A percentile compares a stretch with the other conserved stretches of the same genome.
phyloP scores from a whole-genome alignment of 2,113 vertebrate genomes.

The Sigmodon hispidus region DNA sequence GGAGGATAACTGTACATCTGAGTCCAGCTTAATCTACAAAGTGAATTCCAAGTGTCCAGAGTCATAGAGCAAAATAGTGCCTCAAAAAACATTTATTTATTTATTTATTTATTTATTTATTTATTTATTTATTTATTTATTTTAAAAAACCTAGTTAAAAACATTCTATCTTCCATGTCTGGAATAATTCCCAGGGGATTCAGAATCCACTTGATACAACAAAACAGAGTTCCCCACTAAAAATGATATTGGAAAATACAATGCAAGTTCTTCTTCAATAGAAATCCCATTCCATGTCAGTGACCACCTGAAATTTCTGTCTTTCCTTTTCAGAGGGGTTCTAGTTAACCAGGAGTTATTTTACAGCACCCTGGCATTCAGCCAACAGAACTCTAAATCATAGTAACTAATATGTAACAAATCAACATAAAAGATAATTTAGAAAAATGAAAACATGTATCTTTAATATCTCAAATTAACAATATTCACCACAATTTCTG shows the following conservation, averaged over 20 bases:
- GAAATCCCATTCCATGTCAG: neutral
- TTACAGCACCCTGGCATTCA: neutral
- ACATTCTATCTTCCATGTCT: neutral
- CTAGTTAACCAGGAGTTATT: neutral
- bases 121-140: neutral
- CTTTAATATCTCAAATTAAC: conserved; percentile 17
- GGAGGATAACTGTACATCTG: neutral
- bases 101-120: neutral
- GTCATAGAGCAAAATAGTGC: neutral
- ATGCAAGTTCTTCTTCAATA: neutral
- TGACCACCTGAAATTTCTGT: neutral
- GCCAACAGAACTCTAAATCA: neutral
- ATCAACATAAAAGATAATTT: neutral
- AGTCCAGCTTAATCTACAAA: neutral
- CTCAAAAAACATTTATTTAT: neutral
- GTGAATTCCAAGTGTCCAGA: neutral
- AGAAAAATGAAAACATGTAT: conserved; percentile 1
- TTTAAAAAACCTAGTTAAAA: neutral
- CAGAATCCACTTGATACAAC: neutral
- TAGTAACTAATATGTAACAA: neutral
- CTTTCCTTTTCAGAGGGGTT: neutral
- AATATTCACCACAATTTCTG: conserved; percentile 32
- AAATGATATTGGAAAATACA: neutral
- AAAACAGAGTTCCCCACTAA: neutral
- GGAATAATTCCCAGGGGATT: neutral